A percentile compares a stretch with the other conserved stretches of the same genome.
Conservation (phyloP, 2,113 vertebrate species). For the Symphodus melops region DNA sequence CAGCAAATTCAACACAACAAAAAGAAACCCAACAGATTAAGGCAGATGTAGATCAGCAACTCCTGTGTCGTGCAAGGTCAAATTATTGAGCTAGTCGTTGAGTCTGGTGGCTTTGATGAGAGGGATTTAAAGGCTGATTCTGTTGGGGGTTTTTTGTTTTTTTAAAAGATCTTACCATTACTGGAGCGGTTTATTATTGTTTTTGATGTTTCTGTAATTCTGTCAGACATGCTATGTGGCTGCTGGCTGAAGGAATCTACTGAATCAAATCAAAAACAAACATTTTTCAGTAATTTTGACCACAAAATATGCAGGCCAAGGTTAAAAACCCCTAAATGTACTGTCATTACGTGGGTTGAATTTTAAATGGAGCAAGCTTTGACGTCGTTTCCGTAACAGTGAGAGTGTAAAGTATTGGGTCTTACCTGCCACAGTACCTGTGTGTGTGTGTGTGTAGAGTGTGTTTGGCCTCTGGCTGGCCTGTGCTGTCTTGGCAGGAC, state of each 20-base stretch:
- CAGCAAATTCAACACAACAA: background rate
- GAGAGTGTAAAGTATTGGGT: background rate
- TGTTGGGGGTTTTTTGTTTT: too few relatives aligned
- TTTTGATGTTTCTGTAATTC: too few relatives aligned
- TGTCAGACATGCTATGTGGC: too few relatives aligned
- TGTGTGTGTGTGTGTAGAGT: constrained; percentile 31
- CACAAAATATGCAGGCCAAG: too few relatives aligned
- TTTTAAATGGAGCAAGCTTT: background rate
- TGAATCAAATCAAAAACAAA: too few relatives aligned
- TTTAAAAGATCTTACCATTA: too few relatives aligned
- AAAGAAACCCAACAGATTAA: background rate
- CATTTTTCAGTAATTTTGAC: too few relatives aligned
- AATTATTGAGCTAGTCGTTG: background rate
- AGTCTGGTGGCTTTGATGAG: background rate
- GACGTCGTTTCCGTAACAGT: background rate
- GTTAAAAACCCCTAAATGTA: too few relatives aligned
- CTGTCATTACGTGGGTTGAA: too few relatives aligned
- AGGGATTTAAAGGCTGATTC: too few relatives aligned
- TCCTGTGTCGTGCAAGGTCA: background rate
- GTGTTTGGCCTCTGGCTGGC: constrained; percentile 41
- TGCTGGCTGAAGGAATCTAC: too few relatives aligned
- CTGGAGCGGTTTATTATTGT: too few relatives aligned
- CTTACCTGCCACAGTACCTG: constrained; percentile 16
- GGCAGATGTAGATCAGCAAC: background rate
- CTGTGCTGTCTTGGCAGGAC: constrained; percentile 44